Evolutionary conservation across 2,797 vertebrate species (phyloP).

Genomic region (Balearica regulorum): DNA sequence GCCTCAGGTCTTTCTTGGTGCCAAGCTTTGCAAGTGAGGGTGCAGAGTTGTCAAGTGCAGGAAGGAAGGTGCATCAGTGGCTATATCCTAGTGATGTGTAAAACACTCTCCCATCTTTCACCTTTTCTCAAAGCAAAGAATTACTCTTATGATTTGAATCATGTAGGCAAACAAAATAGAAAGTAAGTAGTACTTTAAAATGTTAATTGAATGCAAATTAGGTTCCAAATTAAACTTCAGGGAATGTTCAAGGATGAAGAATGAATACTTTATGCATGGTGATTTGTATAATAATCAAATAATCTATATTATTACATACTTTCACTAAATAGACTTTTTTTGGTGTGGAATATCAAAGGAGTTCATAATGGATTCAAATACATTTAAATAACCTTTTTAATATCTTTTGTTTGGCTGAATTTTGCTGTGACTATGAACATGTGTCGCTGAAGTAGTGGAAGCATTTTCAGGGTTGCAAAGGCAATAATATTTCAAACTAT

Average conservation of each 20-base stretch:
- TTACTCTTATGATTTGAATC: background rate
- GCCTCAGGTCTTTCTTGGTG: background rate
- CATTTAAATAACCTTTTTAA: background rate
- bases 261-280: background rate
- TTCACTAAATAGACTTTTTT: background rate
- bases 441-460: background rate
- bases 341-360: background rate
- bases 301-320: background rate
- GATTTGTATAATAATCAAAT: conserved; percentile 2
- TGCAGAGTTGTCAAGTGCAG: background rate
- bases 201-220: conserved; percentile 2
- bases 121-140: background rate
- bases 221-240: background rate
- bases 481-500: background rate
- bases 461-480: background rate
- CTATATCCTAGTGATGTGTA: background rate
- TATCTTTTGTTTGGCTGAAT: background rate
- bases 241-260: background rate
- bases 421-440: background rate
- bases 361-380: background rate
- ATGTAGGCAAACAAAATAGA: background rate
- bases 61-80: background rate
- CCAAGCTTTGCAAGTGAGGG: background rate
- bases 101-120: background rate
- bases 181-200: conserved; percentile 5